Base-by-base conservation (phyloP, 2,113 vertebrate species). In the Actenoides hombroni region DNA sequence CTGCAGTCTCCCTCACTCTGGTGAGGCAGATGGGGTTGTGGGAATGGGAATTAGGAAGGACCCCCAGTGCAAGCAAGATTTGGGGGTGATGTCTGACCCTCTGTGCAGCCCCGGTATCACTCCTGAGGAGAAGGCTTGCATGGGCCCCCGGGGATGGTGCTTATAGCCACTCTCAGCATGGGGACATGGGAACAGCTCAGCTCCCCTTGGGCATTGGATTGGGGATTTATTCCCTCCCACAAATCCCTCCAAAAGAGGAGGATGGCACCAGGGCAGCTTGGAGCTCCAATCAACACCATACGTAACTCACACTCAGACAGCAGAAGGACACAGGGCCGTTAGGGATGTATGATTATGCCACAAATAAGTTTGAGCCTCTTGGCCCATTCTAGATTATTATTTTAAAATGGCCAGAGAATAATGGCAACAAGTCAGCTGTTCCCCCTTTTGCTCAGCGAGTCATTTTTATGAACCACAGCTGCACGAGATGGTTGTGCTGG, bases 241-340 rank as follows among this genome's bases (percentile, higher is more conserved):
- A 73, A 35, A 57, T 53, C 6, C 28, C 29, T 26, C 28, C 10
- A 67, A 18, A 91, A 59, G 28, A 86, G 63, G 17, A 61, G 15
- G 26, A 70, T 16, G 9, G 28, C 42, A 69, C 26, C 24, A 21
- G 64, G 35, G 21, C 5, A 21, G n/a, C 13, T 57, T 0, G 0
- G 39, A 18, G 16, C 65, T 78, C 48, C 59, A 35, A 63, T 19
- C 9, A 26, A 14, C 46, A 44, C 35, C 0, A 0, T 6, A 3
- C 42, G 23, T 48, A 86, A 33, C 42, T 76, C 40, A 16, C 2
- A 3, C 14, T 64, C 46, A 39, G n/a, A 33, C 21, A 85, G 65
- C 29, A 59, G 70, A 74, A 90, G 53, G 61, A n/a, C 42, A 37
- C 1, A 3, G 35, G n/a, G 8, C 40, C 25, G 9, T 51, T n/a